Evolutionary conservation across 2,888 invertebrate genomes (phyloP).

Genomic region (Acrobasis suavella): DNA sequence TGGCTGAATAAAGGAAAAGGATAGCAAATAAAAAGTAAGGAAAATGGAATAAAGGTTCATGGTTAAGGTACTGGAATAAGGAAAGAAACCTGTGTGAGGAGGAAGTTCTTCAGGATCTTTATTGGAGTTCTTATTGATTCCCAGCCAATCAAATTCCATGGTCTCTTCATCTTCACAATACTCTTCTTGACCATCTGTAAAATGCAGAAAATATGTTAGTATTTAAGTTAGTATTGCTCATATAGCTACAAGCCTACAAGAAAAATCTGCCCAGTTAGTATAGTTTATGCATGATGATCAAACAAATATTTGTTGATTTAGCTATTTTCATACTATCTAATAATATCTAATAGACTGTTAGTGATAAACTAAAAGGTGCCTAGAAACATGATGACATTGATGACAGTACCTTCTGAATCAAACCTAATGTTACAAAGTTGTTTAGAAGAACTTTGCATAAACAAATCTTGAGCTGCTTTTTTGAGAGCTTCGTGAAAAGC

Average conservation of each 20-base stretch:
- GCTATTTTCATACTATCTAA: no score
- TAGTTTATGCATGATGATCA: no score
- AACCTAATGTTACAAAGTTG: conserved; percentile 43
- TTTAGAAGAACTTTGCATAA: conserved; percentile 55
- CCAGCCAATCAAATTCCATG: conserved; percentile 62
- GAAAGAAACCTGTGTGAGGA: conserved; percentile 51
- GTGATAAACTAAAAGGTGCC: background rate
- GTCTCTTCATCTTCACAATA: conserved; percentile 65
- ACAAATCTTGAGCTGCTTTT: conserved; percentile 68
- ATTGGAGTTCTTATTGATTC: conserved; percentile 42
- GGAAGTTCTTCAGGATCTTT: conserved; percentile 36
- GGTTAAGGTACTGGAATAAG: conserved; percentile 25
- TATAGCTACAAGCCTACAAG: no score
- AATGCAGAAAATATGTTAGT: background rate
- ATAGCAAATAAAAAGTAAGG: conserved; percentile 32
- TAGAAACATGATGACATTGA: background rate
- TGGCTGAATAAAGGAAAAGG: conserved; percentile 40
- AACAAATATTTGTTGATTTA: no score
- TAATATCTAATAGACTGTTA: no score
- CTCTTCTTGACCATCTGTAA: conserved; percentile 60
- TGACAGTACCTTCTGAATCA: conserved; percentile 51
- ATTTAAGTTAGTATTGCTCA: no score
- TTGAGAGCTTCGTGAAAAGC: conserved; percentile 67
- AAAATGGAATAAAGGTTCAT: conserved; percentile 31
- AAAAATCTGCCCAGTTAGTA: no score